phyloP scores from a whole-genome alignment of 2,888 invertebrate species.

The Tubulanus polymorphus region DNA sequence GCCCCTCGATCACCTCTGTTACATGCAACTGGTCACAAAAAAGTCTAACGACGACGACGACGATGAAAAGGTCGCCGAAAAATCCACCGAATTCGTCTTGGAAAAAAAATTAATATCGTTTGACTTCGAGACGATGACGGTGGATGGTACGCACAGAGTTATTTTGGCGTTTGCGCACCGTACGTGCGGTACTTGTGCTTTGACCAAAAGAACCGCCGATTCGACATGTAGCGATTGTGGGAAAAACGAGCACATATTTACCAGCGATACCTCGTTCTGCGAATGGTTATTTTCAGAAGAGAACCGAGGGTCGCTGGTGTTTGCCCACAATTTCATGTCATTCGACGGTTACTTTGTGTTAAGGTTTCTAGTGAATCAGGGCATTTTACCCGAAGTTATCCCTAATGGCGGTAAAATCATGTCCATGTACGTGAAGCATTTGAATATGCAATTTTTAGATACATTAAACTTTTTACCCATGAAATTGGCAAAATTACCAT shows the following conservation, averaged over 20 bases:
- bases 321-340: slow-evolving; percentile 2
- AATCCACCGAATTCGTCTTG: no score
- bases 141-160: not conserved
- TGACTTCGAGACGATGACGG: not conserved
- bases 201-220: not conserved
- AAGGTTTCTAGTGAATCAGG: not conserved
- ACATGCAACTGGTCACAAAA: no score
- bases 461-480: slow-evolving; percentile 21
- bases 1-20: not conserved
- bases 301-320: not conserved
- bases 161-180: not conserved
- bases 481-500: slow-evolving; percentile 16
- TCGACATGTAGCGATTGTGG: not conserved
- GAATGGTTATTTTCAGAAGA: not conserved
- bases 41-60: no score
- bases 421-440: not conserved
- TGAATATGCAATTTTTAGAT: slow-evolving; percentile 19
- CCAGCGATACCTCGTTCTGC: no score
- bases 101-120: no score
- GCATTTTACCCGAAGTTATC: not conserved
- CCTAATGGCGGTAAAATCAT: not conserved
- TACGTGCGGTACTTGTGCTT: not conserved
- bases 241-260: not conserved
- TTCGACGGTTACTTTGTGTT: slow-evolving; percentile 3
- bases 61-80: no score